Evolutionary conservation across 2,888 invertebrate genomes (phyloP), one percentile per base, ranked within the genome.

Genomic region (Tribolium freemani): DNA sequence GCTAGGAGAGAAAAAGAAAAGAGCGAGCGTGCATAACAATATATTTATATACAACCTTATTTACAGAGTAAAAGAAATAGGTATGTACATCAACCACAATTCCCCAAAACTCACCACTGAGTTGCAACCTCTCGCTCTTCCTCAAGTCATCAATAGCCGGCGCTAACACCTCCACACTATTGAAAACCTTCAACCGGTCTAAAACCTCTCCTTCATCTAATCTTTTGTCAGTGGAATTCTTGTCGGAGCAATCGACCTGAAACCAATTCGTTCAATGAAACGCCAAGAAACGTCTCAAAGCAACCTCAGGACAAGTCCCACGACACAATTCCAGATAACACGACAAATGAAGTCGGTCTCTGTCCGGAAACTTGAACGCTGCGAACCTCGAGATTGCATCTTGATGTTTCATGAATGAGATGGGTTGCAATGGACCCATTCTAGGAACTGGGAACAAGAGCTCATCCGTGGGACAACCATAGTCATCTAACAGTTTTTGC

Each of bases 341-440:
- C n/a, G 91, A 91, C 53, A 94, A 87, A 84, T 94, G 94, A 46
- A 95, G 86, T 73, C 93, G 90, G 73, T 93, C 93, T 75, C 93
- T 88, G 81, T 94, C 94, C 2, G 94, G 94, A 85, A 95, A 95
- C 82, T 94, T 94, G 81, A 95, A 95, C 3, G 94, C 95, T 0
- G 93, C 91, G 86, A 95, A 95, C 11, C 91, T 91, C 0, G 93
- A 88, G 3, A 84, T 77, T 0, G 87, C 87, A 75, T 87, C 87
- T 75, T 87, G 87, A 67, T 87, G 86, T 51, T 84, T 78, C 86
- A 86, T 87, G 26, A 84, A 74, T 0, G 84, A 82, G 45, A 85
- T 85, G 0, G 85, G 80, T 61, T 82, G 78, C 2, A 82, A 77
- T 0, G 85, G 83, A 16, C 84, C 85, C 71, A 84, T 83, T 51